Evolutionary conservation across 2,888 invertebrate genomes (phyloP).

Genomic region (Heteromyza rotundicornis): DNA sequence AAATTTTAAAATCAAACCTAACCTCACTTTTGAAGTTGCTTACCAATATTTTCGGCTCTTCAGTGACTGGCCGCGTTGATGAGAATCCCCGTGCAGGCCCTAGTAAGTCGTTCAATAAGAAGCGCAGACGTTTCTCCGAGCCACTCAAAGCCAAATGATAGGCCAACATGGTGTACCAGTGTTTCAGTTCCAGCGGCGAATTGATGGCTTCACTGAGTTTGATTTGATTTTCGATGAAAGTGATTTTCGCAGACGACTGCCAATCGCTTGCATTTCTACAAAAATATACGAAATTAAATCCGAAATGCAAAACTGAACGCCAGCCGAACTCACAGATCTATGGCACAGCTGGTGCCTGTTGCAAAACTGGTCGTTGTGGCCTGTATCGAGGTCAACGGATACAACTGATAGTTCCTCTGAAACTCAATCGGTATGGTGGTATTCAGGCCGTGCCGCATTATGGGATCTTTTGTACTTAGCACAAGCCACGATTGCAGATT

Average conservation of each 20-base stretch:
- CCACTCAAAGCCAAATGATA: slow-evolving; percentile 58
- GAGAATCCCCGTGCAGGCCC: slow-evolving; percentile 61
- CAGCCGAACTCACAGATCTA: slow-evolving; percentile 42
- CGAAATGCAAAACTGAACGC: not conserved
- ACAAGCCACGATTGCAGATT: slow-evolving; percentile 75
- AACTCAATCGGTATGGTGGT: slow-evolving; percentile 60
- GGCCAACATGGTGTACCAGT: slow-evolving; percentile 61
- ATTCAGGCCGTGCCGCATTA: slow-evolving; percentile 63
- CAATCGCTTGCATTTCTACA: slow-evolving; percentile 56
- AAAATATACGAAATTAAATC: slow-evolving; percentile 10
- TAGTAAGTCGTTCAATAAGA: slow-evolving; percentile 57
- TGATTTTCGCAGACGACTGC: slow-evolving; percentile 58
- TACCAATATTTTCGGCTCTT: slow-evolving; percentile 66
- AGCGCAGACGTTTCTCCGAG: slow-evolving; percentile 55
- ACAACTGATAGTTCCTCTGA: slow-evolving; percentile 53
- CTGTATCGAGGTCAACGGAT: slow-evolving; percentile 59
- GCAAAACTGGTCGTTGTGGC: slow-evolving; percentile 51
- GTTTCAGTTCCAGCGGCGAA: slow-evolving; percentile 57
- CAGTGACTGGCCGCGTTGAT: slow-evolving; percentile 57
- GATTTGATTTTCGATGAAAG: slow-evolving; percentile 62
- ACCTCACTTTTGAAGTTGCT: too few species aligned
- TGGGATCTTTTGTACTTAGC: slow-evolving; percentile 66
- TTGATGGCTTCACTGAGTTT: slow-evolving; percentile 58
- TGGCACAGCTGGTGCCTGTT: slow-evolving; percentile 42
- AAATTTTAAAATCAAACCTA: slow-evolving; percentile 13